Base-by-base conservation (phyloP, 2,888 invertebrate species). In the Lissocephala sabroskyi region DNA sequence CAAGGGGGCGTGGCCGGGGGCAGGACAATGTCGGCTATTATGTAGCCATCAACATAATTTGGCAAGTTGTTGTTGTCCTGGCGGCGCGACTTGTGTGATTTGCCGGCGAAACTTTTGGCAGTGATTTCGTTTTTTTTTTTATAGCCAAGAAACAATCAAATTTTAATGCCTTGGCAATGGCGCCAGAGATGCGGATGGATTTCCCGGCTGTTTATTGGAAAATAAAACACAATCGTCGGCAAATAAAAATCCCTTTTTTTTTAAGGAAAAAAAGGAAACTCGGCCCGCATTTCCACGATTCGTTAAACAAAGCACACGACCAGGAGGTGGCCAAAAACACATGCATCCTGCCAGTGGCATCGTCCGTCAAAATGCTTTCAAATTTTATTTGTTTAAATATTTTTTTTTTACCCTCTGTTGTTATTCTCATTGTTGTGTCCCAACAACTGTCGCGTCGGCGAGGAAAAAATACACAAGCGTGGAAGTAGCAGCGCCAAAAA, bases 221-320 rank as follows among this genome's bases (percentile, higher is more conserved):
- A 74, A 65, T 65, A 65, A 74, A 76, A 65, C 48, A 64, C 70
- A 56, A 52, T 9, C 62, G 50, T 55, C 67, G 71, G 64, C 68
- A 75, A 70, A 70, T 67, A 71, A 70, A 75, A n/a, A n/a, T n/a
- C n/a, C n/a, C n/a, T n/a, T n/a, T n/a, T n/a, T n/a, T n/a, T n/a
- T n/a, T n/a, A 63, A 59, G 6, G 10, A 32, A 11, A 32, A 32
- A 32, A 32, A 32, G 32, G 4, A 32, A 32, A 32, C 4, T 11
- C 13, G n/a, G 44, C 84, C 83, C 83, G 83, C 83, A 83, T 84
- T 82, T 82, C 77, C 66, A 82, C 81, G 83, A 83, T 84, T 84
- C 83, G 84, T 84, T 84, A 83, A 84, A 82, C 83, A 84, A 82
- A 81, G 82, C 82, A 83, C 81, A 83, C 81, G 82, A 82, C 80